Base-by-base conservation (phyloP, 2,113 vertebrate genomes). In the Microcebus tavaratra region DNA sequence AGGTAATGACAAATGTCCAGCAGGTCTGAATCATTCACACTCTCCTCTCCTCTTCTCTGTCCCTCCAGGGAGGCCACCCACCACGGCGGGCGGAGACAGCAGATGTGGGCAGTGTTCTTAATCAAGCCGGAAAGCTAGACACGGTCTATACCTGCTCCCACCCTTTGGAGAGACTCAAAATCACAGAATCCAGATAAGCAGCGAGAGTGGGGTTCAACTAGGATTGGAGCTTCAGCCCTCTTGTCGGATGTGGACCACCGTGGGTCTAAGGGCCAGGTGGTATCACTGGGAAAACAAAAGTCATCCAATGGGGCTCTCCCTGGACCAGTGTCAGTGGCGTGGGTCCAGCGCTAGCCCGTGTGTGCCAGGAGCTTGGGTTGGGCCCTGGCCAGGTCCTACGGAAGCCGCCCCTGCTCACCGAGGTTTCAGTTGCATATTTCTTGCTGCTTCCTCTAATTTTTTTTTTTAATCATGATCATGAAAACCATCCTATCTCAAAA, bases 311-410 rank as follows among this genome's bases (percentile, higher is more conserved):
- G 1, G 5, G 25, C n/a, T 15, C 31, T 79, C 7, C 31, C 3
- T 27, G 34, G 67, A 39, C 3, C 48, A 36, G 0, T 29, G 27
- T 3, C 3, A 0, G 13, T 5, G 10, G 48, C 2, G 29, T 0
- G 12, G 15, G 78, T 14, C 23, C 3, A 50, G 42, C 13, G 17
- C 27, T 39, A 55, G 31, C 20, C 34, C 29, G 1, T 8, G 59
- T 4, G 0, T 18, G 53, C 57, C 39, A 48, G 88, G 25, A 36
- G 31, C 42, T 59, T 12, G 53, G 23, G 29, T 15, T 45, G 3
- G 3, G 63, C 50, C 13, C 20, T 14, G 20, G 6, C 1, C 17
- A 45, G 29, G 8, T 5, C 8, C 25, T 1, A 0, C 8, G 0
- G 2, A 55, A 34, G 21, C 42, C 25, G 39, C 3, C 1, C 36